Conservation (phyloP, 2,113 vertebrate genomes). For the Paramormyrops kingsleyae region DNA sequence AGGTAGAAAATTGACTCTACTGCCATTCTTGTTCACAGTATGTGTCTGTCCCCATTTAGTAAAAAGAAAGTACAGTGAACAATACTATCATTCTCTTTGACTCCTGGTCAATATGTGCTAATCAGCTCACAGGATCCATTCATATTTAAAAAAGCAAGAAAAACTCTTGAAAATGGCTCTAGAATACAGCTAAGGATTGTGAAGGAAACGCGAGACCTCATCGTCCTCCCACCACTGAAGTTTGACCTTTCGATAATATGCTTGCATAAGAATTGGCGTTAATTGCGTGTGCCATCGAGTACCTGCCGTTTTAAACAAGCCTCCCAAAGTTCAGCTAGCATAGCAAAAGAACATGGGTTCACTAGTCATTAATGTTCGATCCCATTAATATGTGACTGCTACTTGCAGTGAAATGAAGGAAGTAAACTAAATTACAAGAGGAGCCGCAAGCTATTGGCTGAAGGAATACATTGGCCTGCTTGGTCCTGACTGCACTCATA, state of each 20-base stretch:
- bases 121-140: not conserved
- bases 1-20: not conserved
- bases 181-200: too few species aligned
- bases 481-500: constrained; percentile 20
- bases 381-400: not conserved
- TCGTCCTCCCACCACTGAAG: not conserved
- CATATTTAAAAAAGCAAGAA: not conserved
- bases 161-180: not conserved
- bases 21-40: not conserved
- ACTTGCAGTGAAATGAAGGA: not conserved
- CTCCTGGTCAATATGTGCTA: not conserved
- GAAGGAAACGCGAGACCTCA: not conserved
- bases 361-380: constrained; percentile 4
- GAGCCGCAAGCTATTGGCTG: constrained; percentile 10
- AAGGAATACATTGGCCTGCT: constrained; percentile 36
- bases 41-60: not conserved
- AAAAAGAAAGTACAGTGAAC: not conserved
- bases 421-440: constrained; percentile 28
- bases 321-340: not conserved
- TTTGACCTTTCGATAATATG: not conserved
- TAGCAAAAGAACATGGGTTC: not conserved
- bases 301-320: not conserved
- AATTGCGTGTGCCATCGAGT: not conserved
- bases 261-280: not conserved
- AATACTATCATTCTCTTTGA: not conserved